Conservation (phyloP, 2,113 vertebrate genomes). For the Vidua macroura region DNA sequence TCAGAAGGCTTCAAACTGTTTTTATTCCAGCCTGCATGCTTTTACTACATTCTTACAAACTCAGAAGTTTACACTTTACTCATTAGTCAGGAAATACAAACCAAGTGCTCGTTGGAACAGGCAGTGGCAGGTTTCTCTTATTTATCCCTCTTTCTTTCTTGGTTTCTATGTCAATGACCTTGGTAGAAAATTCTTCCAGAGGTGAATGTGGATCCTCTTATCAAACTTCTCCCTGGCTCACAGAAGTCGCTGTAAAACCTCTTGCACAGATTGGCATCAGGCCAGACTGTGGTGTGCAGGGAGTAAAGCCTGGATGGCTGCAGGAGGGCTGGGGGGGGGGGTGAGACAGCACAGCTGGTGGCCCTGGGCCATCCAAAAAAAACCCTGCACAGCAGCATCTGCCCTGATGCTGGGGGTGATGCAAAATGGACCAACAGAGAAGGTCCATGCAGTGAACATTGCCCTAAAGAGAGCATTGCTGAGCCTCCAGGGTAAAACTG, state of each 20-base stretch:
- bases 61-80: not conserved
- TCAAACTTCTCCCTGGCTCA: not conserved
- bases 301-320: not conserved
- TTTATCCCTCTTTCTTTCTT: not conserved
- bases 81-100: not conserved
- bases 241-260: not conserved
- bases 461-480: not conserved
- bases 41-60: not conserved
- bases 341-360: not conserved
- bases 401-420: not conserved
- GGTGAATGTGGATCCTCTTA: not conserved
- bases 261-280: not conserved
- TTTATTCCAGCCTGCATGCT: not conserved
- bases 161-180: not conserved
- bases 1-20: not conserved
- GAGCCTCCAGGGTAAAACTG: not conserved
- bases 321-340: not conserved
- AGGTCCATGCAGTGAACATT: not conserved
- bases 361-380: not conserved
- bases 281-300: not conserved
- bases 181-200: not conserved
- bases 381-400: not conserved
- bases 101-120: not conserved
- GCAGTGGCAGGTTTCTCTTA: not conserved
- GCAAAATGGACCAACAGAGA: not conserved